phyloP scores from a whole-genome alignment of 23 tunicate species.

The Aplidium turbinatum region DNA sequence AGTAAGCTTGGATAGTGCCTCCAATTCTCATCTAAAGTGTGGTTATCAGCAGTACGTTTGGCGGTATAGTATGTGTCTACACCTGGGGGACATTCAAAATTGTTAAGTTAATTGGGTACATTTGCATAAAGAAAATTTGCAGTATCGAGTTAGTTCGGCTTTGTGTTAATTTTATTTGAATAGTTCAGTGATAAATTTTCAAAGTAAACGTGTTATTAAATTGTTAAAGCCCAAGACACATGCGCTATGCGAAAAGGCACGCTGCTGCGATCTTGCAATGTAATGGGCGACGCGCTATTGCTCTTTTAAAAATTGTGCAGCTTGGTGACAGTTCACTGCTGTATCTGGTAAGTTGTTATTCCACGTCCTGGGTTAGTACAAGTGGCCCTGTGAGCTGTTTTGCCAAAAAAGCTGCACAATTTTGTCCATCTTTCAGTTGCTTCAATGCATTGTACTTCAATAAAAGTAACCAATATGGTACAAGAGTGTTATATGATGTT shows the following conservation, averaged over 20 bases:
- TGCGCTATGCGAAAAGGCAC: slow-evolving; percentile 40
- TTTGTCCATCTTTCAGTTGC: no score
- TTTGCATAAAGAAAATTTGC: no score
- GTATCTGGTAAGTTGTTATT: no score
- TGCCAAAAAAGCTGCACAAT: no score
- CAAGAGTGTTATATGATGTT: no score
- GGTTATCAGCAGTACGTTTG: slow-evolving; percentile 2
- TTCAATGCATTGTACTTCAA: no score
- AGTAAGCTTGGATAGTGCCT: slow-evolving; percentile 4
- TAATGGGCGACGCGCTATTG: slow-evolving; percentile 28
- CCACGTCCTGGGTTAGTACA: no score
- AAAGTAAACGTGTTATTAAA: slow-evolving; percentile 1
- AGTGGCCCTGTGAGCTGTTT: no score
- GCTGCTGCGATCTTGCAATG: slow-evolving; percentile 45
- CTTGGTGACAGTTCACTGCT: background rate
- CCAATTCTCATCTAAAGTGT: slow-evolving; percentile 14
- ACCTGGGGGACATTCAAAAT: slow-evolving; percentile 7
- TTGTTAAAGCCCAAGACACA: slow-evolving; percentile 32
- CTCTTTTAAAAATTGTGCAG: slow-evolving; percentile 30
- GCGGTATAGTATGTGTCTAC: slow-evolving; percentile 54
- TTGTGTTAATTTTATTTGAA: background rate
- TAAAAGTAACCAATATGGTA: no score
- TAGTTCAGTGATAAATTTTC: background rate
- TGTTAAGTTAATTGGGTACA: no score
- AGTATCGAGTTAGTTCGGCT: background rate